A percentile compares a stretch with the other conserved stretches of the same genome.
Conservation (phyloP, 2,888 invertebrate genomes). For the Noctua janthe region DNA sequence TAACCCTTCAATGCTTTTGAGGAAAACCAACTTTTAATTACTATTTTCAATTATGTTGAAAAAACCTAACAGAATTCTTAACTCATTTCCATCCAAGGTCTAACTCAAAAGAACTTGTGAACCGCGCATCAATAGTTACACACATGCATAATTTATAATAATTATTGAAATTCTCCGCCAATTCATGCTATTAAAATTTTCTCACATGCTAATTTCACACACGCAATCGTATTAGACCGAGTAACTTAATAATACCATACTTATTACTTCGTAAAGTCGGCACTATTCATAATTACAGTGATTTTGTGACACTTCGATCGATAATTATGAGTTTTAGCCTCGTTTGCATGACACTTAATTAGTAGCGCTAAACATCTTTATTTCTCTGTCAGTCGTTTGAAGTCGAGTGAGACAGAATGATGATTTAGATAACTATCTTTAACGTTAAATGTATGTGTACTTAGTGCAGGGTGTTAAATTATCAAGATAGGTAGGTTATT, state of each 20-base stretch:
- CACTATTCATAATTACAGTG: constrained; percentile 34
- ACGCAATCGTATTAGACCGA: constrained; percentile 44
- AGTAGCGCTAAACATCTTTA: neutral
- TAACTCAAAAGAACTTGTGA: constrained; percentile 17
- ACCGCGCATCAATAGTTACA: constrained; percentile 18
- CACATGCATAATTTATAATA: constrained; percentile 17
- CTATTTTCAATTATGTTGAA: neutral
- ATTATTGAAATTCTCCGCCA: constrained; percentile 26
- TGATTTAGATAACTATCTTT: neutral
- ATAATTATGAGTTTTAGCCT: neutral
- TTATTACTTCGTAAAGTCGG: constrained; percentile 5
- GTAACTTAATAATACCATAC: constrained; percentile 20
- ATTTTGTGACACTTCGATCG: constrained; percentile 28
- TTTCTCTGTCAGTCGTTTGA: neutral
- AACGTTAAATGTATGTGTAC: too few relatives aligned
- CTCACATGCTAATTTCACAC: constrained; percentile 49
- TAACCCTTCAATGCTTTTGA: neutral
- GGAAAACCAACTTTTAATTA: neutral
- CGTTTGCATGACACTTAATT: constrained; percentile 9
- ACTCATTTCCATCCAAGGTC: neutral
- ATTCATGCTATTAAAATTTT: constrained; percentile 46
- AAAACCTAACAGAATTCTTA: neutral
- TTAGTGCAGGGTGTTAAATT: too few relatives aligned
- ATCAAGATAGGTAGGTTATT: too few relatives aligned
- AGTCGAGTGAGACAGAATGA: neutral